A percentile compares a stretch with the other conserved stretches of the same genome.
Conservation (phyloP, 2,113 vertebrate genomes). For the Percina caprodes region DNA sequence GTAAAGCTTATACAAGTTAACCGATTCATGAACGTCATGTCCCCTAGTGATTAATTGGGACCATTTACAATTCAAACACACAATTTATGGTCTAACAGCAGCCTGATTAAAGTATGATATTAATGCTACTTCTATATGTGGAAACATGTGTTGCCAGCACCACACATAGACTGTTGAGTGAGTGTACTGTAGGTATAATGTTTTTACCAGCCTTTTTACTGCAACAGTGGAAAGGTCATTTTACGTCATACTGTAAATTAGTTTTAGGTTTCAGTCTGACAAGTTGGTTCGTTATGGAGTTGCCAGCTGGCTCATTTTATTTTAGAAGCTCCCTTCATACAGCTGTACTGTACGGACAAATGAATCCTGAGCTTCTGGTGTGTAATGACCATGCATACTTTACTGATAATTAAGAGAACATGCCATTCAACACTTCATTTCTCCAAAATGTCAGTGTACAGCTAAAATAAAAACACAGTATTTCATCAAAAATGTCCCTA, state of each 20-base stretch:
- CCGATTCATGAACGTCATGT: too few species aligned
- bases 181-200: neutral
- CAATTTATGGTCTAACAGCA: neutral
- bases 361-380: neutral
- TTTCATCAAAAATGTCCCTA: neutral
- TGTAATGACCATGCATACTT: neutral
- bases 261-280: constrained; percentile 69
- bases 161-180: neutral
- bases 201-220: neutral
- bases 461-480: neutral
- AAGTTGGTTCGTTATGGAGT: constrained; percentile 24
- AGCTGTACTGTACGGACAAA: neutral
- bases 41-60: too few species aligned
- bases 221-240: constrained; percentile 69
- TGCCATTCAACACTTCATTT: neutral
- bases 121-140: neutral
- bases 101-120: neutral
- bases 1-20: neutral
- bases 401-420: neutral
- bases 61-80: neutral
- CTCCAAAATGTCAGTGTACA: neutral
- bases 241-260: constrained; percentile 4
- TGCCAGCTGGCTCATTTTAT: constrained; percentile 25
- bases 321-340: neutral
- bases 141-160: neutral